Base-by-base conservation (phyloP, 1,140 invertebrate genomes). In the Saccostrea cuccullata region DNA sequence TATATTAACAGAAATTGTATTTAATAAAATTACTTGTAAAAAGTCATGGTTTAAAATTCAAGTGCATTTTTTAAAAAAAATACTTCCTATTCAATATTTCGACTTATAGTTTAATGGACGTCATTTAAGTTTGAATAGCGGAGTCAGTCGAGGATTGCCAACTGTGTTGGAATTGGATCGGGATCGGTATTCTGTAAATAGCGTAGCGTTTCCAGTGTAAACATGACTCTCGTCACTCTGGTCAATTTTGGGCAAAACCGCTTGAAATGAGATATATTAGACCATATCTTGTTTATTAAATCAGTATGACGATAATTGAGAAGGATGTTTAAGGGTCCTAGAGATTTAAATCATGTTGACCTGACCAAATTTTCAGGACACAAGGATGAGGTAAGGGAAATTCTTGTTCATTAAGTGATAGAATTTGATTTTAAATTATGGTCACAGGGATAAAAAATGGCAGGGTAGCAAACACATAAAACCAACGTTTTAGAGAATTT, bases 301-400 rank as follows among this genome's bases (percentile, higher is more conserved):
- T 15, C 23, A 36, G 70, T 30, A 77, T 13, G 70, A 30, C 26
- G 70, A 15, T 77, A 30, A 12, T 30, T 26, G 23, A 6, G 23
- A 77, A 77, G 26, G 70, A 93, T 93, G 93, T 92, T 93, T 86
- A 89, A 88, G 56, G 91, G 91, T 55, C 93, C 92, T 26, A 87
- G 90, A 82, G 93, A 93, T 58, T 92, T 90, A 84, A 87, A 47
- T 40, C 89, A 91, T 17, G 82, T 93, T 3, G 92, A 94, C 87
- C 82, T 94, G 60, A 94, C 93, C 86, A 85, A 92, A 60, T 94
- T 93, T 90, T 89, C 88, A 64, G 93, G 93, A 47, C 93, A 94
- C 88, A 93, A 92, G 87, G 93, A 94, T 92, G 93, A 94, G 92
- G 93, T 93, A 88, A 87, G 87, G 47, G 73, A 67, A 73, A 23